These are phyloP conservation scores for Tetropium fuscum DNA, from an alignment of 2,888 invertebrate genomes.

Conservation along the genomic window DNA sequence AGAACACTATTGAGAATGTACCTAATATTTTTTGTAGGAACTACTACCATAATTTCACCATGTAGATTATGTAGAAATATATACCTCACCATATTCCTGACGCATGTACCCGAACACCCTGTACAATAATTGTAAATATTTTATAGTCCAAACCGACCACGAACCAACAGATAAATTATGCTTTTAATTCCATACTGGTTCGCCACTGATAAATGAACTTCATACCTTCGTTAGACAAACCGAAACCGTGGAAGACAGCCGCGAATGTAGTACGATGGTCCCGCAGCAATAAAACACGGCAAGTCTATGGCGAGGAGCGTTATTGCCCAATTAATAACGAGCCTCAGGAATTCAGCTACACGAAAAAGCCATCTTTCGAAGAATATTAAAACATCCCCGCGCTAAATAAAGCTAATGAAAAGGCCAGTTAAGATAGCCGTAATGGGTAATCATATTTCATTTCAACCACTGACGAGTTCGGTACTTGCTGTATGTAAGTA, in stretches of 20 bases:
- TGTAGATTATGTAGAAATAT: too few species aligned
- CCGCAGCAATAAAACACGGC: slow-evolving; percentile 56
- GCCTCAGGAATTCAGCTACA: slow-evolving; percentile 62
- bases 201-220: slow-evolving; percentile 54
- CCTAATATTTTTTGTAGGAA: too few species aligned
- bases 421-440: slow-evolving; percentile 60
- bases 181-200: slow-evolving; percentile 23
- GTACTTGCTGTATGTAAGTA: background rate
- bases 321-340: slow-evolving; percentile 66
- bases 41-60: too few species aligned
- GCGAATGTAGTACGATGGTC: slow-evolving; percentile 49
- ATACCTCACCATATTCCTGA: too few species aligned
- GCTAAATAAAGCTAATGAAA: slow-evolving; percentile 53
- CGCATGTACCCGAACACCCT: too few species aligned
- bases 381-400: slow-evolving; percentile 65
- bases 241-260: slow-evolving; percentile 47
- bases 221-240: slow-evolving; percentile 58
- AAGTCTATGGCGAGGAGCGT: slow-evolving; percentile 54
- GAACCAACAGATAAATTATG: slow-evolving; percentile 29
- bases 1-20: too few species aligned
- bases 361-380: slow-evolving; percentile 64
- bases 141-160: slow-evolving; percentile 1
- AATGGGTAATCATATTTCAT: slow-evolving; percentile 59
- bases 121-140: too few species aligned
- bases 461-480: slow-evolving; percentile 16